Base-by-base conservation (phyloP, 2,888 invertebrate genomes). In the Macrosoma leucophasiata region DNA sequence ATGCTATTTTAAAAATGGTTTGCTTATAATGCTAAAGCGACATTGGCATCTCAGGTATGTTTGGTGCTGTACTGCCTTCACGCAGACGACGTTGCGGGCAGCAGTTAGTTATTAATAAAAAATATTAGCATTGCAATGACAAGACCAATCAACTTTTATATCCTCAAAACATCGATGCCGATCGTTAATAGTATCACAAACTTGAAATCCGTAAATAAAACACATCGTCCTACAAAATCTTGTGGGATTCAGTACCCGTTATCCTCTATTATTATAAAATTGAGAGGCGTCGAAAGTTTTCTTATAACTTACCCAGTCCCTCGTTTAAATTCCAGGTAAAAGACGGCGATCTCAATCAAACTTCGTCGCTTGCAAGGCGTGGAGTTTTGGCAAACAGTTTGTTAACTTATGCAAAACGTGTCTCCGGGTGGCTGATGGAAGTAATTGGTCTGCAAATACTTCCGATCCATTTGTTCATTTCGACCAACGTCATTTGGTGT, bases 311-410 rank as follows among this genome's bases (percentile, higher is more conserved):
- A 57, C 58, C 46, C 29, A 2, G 18, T 15, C 47, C 55, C 60
- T 70, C 59, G 64, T 71, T 75, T 65, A 69, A 69, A 71, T 69
- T 73, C 59, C 66, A 65, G 66, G 68, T 68, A 56, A 62, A 56
- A 60, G 62, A 57, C 56, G 48, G 56, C 58, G 63, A 65, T 69
- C 70, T 68, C 69, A 71, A 76, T 77, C 71, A 73, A 77, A 78
- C 67, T 76, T 76, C 54, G 52, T 46, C 62, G 54, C 55, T 59
- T 52, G n/a, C n/a, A 51, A 50, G 58, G 58, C 62, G 57, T 54
- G 49, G 59, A 70, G 56, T 69, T 45, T 67, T 47, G 52, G 43
- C 57, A 60, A 69, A 71, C 62, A 65, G 49, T 54, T 56, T 48
- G 53, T 39, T 52, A 65, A 71, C 56, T 70, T 67, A 54, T 54